phyloP scores from a whole-genome alignment of 2,797 vertebrate genomes.

The Euthynnus affinis region DNA sequence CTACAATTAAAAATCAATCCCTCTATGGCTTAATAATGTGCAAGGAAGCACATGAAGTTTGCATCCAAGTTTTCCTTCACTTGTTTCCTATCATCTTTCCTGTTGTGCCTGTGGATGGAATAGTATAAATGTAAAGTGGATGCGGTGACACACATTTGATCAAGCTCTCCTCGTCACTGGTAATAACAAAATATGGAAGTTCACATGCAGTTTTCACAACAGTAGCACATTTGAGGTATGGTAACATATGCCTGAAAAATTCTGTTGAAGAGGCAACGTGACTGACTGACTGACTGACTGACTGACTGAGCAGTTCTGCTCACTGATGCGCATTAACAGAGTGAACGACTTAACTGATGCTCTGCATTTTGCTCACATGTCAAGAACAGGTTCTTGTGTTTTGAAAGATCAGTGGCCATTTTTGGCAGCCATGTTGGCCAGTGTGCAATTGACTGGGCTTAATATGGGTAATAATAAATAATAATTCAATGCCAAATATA shows the following conservation, averaged over 20 bases:
- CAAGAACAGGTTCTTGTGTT: not conserved
- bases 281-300: not conserved
- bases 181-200: slow-evolving; percentile 15
- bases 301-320: not conserved
- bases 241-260: not conserved
- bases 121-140: not conserved
- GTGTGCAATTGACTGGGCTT: not conserved
- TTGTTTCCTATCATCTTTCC: not conserved
- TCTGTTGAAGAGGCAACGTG: not conserved
- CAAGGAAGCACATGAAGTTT: not conserved
- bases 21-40: not conserved
- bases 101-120: rapidly evolving
- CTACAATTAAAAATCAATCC: not conserved
- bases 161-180: not conserved
- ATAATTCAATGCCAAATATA: not conserved
- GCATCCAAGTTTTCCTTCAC: not conserved
- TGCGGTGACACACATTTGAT: not conserved
- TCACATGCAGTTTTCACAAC: slow-evolving; percentile 12
- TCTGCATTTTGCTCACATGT: not conserved
- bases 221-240: not conserved
- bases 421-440: not conserved
- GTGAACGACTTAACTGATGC: too few species aligned
- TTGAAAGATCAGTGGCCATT: not conserved
- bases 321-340: not conserved
- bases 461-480: not conserved